Evolutionary conservation across 2,888 invertebrate species (phyloP), one percentile per base, ranked within the genome.

Genomic region (Amiota communis): DNA sequence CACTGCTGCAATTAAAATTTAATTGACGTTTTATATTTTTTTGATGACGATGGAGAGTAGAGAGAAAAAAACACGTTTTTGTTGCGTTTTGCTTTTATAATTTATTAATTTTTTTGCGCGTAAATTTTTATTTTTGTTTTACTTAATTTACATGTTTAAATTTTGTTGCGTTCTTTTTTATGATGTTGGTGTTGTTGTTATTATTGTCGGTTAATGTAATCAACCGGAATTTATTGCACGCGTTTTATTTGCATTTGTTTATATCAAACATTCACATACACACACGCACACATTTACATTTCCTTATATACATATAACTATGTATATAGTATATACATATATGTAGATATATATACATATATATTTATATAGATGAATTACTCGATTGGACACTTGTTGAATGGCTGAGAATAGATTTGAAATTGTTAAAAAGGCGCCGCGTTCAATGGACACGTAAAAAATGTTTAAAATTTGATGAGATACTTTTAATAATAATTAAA

Each of bases 41-140:
- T 11, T 17, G 20, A 10, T 59, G 6, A 20, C 23, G 59, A 15
- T n/a, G 17, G 11, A 59, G 20, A 59, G 13, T 0, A 12, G 53
- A 36, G 36, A 36, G 6, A 36, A 36, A 36, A 36, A 36, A 36
- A 36, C n/a, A 8, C 59, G 17, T 17, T 59, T 59, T 6, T 72
- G 74, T 72, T 53, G 72, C 72, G 73, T 46, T 75, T 73, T 65
- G 57, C 20, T 69, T 71, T 71, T 73, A 53, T 65, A 49, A 57
- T 53, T 76, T 56, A 69, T 72, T 72, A 48, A 23, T 63, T 63
- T 63, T 63, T 63, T 80, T 79, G 76, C 79, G 80, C 80, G 74
- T 57, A n/a, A 23, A 23, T 23, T 23, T 23, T n/a, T n/a, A n/a
- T n/a, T 23, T 23, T 23, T 23, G 2, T 23, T 23, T 23, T 23